Conservation (phyloP, 2,888 invertebrate genomes). For the Arctia plantaginis region DNA sequence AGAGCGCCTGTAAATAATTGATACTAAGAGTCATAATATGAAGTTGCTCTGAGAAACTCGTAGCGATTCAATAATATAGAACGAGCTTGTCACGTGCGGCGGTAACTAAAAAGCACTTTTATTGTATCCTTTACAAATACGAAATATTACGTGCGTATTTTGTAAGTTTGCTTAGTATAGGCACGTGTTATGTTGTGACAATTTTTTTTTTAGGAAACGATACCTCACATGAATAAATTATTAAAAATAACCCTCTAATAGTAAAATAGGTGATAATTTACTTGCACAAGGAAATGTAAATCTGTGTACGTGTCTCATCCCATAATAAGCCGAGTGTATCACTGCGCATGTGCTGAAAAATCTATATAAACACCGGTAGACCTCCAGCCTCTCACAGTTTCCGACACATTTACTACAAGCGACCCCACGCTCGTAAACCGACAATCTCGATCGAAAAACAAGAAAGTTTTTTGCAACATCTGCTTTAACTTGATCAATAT, state of each 20-base stretch:
- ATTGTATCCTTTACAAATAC: not conserved
- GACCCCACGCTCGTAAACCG: slow-evolving; percentile 54
- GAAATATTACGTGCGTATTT: not conserved
- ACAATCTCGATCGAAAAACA: slow-evolving; percentile 54
- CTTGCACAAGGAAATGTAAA: not conserved
- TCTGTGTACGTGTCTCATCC: slow-evolving; percentile 6
- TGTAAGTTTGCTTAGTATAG: not conserved
- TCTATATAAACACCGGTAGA: slow-evolving; percentile 66
- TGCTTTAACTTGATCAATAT: slow-evolving; percentile 39
- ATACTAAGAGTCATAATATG: not conserved
- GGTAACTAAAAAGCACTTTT: not conserved
- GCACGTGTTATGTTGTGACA: not conserved
- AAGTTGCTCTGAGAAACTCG: not conserved
- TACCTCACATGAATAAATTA: not conserved
- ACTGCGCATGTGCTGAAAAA: slow-evolving; percentile 72
- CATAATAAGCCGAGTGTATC: slow-evolving; percentile 18
- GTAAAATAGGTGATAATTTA: not conserved
- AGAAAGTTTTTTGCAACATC: slow-evolving; percentile 65
- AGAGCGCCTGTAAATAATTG: not conserved
- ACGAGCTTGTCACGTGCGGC: not conserved
- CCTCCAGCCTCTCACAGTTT: slow-evolving; percentile 47
- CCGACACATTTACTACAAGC: slow-evolving; percentile 58
- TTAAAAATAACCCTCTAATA: not conserved
- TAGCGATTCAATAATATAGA: not conserved
- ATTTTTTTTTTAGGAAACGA: not conserved